phyloP scores from a whole-genome alignment of 2,113 vertebrate species.

The Malaclemys terrapin region DNA sequence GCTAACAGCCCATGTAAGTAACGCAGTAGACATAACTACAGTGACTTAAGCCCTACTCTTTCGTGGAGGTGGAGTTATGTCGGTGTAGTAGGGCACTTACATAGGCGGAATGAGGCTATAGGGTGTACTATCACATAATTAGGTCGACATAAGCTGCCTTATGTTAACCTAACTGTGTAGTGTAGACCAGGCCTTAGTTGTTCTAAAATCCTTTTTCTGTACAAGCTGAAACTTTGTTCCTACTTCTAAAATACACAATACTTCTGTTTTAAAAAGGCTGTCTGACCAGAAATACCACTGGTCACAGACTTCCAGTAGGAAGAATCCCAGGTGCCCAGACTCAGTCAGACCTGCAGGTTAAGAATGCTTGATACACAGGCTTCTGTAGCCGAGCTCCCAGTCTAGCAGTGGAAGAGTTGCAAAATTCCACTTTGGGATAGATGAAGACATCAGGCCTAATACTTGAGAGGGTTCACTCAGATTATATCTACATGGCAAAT shows the following conservation, averaged over 20 bases:
- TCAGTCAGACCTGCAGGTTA: no score
- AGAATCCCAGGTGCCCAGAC: background rate
- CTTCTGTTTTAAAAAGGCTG: background rate
- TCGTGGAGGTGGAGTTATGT: no score
- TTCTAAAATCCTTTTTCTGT: background rate
- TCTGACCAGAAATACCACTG: background rate
- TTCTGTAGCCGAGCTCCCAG: accelerated
- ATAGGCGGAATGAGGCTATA: no score
- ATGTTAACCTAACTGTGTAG: background rate
- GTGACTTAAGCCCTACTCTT: no score
- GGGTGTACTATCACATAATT: no score
- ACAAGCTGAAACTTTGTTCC: background rate
- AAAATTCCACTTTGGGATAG: background rate
- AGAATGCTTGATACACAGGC: background rate
- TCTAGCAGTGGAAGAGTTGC: accelerated
- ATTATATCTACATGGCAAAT: no score
- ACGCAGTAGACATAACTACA: no score
- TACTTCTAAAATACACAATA: background rate
- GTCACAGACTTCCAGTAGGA: background rate
- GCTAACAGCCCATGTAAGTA: no score
- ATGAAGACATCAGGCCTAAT: background rate
- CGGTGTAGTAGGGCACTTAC: no score
- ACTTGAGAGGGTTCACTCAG: background rate
- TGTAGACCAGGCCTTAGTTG: background rate
- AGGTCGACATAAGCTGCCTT: no score